These are phyloP conservation scores for Crossocerus cetratus DNA, from an alignment of 2,888 invertebrate genomes.

Conservation along the genomic window DNA sequence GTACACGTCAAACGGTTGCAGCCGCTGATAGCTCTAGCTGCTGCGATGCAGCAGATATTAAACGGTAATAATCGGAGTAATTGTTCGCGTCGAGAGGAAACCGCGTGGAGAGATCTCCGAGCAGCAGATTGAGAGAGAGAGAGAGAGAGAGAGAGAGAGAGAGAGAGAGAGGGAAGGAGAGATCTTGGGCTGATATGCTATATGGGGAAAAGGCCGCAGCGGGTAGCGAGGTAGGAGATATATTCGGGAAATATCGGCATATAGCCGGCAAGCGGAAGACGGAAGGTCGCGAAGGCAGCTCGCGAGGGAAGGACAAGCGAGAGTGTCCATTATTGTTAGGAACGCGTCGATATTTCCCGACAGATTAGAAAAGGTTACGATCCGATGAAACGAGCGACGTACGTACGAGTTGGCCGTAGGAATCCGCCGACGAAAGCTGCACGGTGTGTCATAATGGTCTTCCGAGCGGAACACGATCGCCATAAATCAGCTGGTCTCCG, in stretches of 20 bases:
- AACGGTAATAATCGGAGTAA: constrained; percentile 1
- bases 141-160: background rate
- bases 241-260: background rate
- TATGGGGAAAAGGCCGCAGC: background rate
- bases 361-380: constrained; percentile 29
- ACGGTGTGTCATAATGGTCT: constrained; percentile 58
- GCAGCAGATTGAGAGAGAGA: background rate
- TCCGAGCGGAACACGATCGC: constrained; percentile 54
- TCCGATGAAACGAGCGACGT: background rate
- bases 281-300: constrained; percentile 12
- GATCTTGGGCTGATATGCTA: background rate
- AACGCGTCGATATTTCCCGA: constrained; percentile 35
- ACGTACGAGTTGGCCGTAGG: constrained; percentile 15
- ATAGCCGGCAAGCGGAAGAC: background rate
- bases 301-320: background rate
- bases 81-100: background rate
- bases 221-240: background rate
- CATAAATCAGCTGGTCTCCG: constrained; percentile 55
- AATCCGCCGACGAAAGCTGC: constrained; percentile 54
- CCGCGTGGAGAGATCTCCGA: background rate
- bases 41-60: background rate
- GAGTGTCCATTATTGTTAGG: constrained; percentile 33
- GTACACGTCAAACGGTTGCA: background rate
- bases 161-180: background rate
- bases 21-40: background rate